A percentile compares a stretch with the other conserved stretches of the same genome.
phyloP scores from a whole-genome alignment of 2,113 vertebrate species.

The Pluvialis apricaria region DNA sequence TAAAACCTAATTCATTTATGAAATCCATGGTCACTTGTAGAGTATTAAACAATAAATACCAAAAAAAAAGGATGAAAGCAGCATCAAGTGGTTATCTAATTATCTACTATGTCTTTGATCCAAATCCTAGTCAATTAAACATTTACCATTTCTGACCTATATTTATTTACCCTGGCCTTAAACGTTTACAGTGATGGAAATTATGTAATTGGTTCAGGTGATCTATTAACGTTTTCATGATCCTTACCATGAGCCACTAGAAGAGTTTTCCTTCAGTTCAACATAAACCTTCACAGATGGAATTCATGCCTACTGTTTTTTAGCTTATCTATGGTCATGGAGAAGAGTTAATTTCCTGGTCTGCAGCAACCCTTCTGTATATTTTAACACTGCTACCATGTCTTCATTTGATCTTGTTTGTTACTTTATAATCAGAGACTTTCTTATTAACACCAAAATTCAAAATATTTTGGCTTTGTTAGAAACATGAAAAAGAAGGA shows the following conservation, averaged over 20 bases:
- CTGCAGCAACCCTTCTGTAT: neutral
- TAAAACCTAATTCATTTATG: neutral
- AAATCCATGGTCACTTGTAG: neutral
- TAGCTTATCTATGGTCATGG: neutral
- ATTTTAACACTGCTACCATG: neutral
- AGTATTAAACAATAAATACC: neutral
- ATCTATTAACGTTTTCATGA: neutral
- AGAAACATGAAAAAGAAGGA: neutral
- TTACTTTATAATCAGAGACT: neutral
- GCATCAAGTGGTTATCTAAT: neutral
- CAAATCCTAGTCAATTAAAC: neutral
- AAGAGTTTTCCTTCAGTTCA: neutral
- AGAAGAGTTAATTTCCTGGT: neutral
- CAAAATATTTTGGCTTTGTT: neutral
- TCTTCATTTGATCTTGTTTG: neutral
- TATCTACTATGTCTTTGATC: neutral
- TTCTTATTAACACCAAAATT: neutral
- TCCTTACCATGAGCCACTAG: neutral
- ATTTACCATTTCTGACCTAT: neutral
- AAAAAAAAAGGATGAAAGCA: neutral
- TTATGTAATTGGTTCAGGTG: neutral
- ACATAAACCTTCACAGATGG: neutral
- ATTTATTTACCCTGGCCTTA: neutral
- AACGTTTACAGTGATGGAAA: neutral
- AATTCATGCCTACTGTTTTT: neutral